Evolutionary conservation across 2,113 vertebrate species (phyloP), one percentile per base, ranked within the genome.

Genomic region (Pterophyllum scalare): DNA sequence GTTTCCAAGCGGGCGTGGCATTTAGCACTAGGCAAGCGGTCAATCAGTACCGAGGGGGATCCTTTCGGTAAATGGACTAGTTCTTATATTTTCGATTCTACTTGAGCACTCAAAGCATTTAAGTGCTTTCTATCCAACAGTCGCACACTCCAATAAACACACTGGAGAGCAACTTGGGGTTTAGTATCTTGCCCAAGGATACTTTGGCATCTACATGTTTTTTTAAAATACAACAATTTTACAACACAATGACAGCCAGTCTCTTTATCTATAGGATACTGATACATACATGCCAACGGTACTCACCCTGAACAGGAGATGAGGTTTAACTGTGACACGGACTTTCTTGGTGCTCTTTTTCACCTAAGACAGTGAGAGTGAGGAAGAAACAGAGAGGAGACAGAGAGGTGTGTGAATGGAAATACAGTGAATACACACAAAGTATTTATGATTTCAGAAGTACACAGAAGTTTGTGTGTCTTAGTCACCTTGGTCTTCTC

Each of bases 291-390:
- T 0, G 52, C 11, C 64, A 15, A 54, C 40, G 1, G 14, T 49
- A 96, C 97, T 97, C 93, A 99, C 98, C 93, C 97, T 96, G 92
- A 97, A 99, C 26, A 99, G 95, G 72, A 99, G 96, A 87, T 99
- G 98, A 75, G 98, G 97, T 87, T 99, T 99, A 85, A 99, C 98
- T 3, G 98, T 99, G 72, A 99, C 98, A 38, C 98, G 97, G 9
- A 99, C 98, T 91, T 99, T 99, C 94, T 99, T 99, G 83, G 93
- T 97, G 93, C 93, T 97, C 92, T 96, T 98, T 91, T 97, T 98
- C 77, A 96, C 95, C 98, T 99, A 7, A 35, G 78, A 22, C 79
- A 76, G 26, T 54, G 65, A n/a, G 49, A 80, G 67, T n/a, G 35
- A 80, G 31, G 35, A n/a, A 59, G 15, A 40, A 19, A 40, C 1